These are phyloP conservation scores for Halyomorpha halys DNA, from an alignment of 1,140 invertebrate species.

Conservation along the genomic window DNA sequence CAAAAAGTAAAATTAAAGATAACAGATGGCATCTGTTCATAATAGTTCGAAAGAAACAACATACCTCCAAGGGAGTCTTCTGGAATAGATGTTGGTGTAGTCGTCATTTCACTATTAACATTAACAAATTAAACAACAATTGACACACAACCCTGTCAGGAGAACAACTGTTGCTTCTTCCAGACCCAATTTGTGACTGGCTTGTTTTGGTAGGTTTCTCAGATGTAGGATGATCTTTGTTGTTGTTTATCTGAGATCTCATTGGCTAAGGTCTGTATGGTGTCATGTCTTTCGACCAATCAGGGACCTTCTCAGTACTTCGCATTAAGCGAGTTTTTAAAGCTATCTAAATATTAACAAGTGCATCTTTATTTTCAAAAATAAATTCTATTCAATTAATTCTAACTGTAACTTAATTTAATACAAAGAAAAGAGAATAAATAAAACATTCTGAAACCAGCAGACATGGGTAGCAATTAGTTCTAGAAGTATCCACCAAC, in stretches of 20 bases:
- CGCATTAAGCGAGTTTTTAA: too few species aligned
- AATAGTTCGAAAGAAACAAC: background rate
- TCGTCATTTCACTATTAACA: constrained; percentile 12
- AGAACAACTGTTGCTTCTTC: background rate
- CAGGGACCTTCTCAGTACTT: background rate
- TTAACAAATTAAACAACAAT: background rate
- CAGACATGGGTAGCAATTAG: too few species aligned
- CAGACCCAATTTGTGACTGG: constrained; percentile 3
- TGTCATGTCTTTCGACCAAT: constrained; percentile 4
- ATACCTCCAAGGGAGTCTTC: constrained; percentile 20
- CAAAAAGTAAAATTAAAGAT: too few species aligned
- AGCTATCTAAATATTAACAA: too few species aligned
- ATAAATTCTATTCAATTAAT: too few species aligned
- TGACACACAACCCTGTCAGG: background rate
- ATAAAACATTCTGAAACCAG: too few species aligned
- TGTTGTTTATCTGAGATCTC: constrained; percentile 14
- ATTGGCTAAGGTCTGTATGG: constrained; percentile 4
- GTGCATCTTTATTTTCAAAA: too few species aligned
- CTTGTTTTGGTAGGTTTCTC: constrained; percentile 6
- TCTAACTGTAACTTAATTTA: too few species aligned
- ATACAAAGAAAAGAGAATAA: too few species aligned
- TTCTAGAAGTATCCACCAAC: too few species aligned
- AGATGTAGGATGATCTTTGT: constrained; percentile 10
- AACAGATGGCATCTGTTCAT: background rate
- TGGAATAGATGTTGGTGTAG: constrained; percentile 19